Base-by-base conservation (phyloP, 2,888 invertebrate genomes). In the Eilema sororculum region DNA sequence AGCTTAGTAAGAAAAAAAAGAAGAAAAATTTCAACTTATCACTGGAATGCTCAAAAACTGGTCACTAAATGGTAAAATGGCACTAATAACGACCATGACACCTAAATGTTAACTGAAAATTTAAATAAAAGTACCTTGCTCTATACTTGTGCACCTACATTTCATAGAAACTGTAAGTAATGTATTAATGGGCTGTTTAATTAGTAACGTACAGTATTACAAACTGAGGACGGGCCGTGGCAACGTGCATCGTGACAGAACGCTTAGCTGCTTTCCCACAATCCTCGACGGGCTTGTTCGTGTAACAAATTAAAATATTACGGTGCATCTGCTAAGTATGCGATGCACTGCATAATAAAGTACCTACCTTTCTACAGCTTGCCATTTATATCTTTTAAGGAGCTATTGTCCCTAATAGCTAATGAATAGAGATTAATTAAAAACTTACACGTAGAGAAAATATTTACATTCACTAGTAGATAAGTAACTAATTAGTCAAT, bases 251-350 rank as follows among this genome's bases (percentile, higher is more conserved):
- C 87, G 87, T 87, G 87, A 87, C 84, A 77, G 33, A 72, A 73
- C 66, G 73, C 73, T 78, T 81, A 79, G 81, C 76, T 80, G 70
- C 81, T 81, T 87, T 87, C 87, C 88, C 87, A 87, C 87, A 84
- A 76, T 67, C 69, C 68, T 68, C 65, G 70, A 13, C 75, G 76
- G 76, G 73, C 75, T 75, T 33, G 77, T 85, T 89, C 90, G 88
- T 88, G 89, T 84, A 80, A 83, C 85, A 86, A 89, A 92, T 92
- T 91, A 91, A 90, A 92, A 91, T 90, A 92, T 91, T 89, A 91
- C 91, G 91, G 92, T 91, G 89, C 85, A 87, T 83, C 78, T 78
- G 86, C 86, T 90, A 88, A 84, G 90, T 89, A 91, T 90, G 89
- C 91, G 76, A 74, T 83, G 86, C 86, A 83, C 77, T 85, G 84